phyloP scores from a whole-genome alignment of 1,140 invertebrate genomes.

The Papilio aristodemus region DNA sequence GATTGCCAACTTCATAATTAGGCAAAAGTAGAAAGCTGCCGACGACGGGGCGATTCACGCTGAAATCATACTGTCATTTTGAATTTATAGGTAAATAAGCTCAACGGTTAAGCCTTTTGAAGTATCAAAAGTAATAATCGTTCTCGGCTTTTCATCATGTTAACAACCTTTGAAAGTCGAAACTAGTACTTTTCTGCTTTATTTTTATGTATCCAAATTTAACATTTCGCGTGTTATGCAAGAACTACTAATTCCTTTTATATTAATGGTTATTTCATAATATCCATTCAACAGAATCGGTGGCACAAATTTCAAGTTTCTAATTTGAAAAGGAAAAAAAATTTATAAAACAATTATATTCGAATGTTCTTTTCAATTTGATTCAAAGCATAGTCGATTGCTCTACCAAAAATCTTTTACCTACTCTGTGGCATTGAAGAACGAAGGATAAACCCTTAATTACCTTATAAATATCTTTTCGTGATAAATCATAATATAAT shows the following conservation, averaged over 20 bases:
- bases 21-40: slow-evolving; percentile 46
- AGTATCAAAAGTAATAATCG: not conserved
- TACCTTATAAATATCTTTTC: slow-evolving; percentile 1
- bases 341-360: no score
- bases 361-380: no score
- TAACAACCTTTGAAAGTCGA: no score
- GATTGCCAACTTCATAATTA: slow-evolving; percentile 70
- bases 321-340: no score
- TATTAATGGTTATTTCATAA: no score
- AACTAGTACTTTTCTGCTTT: no score
- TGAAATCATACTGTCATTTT: slow-evolving; percentile 6
- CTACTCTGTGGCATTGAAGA: not conserved
- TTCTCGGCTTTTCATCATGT: not conserved
- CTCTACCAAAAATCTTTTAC: not conserved
- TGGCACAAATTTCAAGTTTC: no score
- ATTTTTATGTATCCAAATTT: no score
- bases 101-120: not conserved
- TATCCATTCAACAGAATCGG: no score
- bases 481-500: slow-evolving; percentile 18
- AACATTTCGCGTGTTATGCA: no score
- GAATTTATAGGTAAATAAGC: not conserved
- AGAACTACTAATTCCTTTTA: no score
- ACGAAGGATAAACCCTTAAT: not conserved
- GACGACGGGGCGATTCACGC: slow-evolving; percentile 21
- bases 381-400: no score